These are phyloP conservation scores for Zaprionus davidi DNA, from an alignment of 1,140 invertebrate species.

Conservation along the genomic window DNA sequence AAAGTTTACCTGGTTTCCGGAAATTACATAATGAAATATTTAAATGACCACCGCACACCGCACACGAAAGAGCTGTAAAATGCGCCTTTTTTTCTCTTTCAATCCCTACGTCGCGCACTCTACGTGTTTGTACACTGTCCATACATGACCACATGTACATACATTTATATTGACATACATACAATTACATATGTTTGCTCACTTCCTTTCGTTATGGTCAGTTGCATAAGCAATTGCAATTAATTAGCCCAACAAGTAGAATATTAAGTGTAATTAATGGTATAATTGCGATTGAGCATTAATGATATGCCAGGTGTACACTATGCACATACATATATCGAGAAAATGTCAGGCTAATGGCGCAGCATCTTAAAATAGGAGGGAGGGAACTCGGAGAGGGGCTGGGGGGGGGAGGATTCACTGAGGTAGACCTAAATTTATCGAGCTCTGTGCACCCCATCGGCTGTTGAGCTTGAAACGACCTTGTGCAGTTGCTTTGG, in stretches of 20 bases:
- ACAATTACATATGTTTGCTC: background rate
- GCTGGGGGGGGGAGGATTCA: background rate
- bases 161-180: background rate
- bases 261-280: slow-evolving; percentile 35
- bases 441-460: slow-evolving; percentile 1
- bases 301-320: background rate
- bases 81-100: slow-evolving; percentile 12
- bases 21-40: slow-evolving; percentile 36
- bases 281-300: background rate
- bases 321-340: too few species aligned
- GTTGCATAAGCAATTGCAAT: slow-evolving; percentile 27
- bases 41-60: background rate
- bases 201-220: background rate
- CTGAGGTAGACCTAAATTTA: slow-evolving; percentile 1
- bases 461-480: slow-evolving; percentile 11
- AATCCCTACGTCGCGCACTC: background rate
- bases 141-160: background rate
- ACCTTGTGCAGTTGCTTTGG: slow-evolving; percentile 23
- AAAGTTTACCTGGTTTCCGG: slow-evolving; percentile 14
- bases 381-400: background rate
- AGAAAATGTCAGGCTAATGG: background rate
- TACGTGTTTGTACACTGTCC: background rate
- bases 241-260: slow-evolving; percentile 33
- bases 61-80: slow-evolving; percentile 10
- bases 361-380: background rate